These are phyloP conservation scores for Bombus difficillimus DNA, from an alignment of 1,140 invertebrate genomes.

Conservation along the genomic window DNA sequence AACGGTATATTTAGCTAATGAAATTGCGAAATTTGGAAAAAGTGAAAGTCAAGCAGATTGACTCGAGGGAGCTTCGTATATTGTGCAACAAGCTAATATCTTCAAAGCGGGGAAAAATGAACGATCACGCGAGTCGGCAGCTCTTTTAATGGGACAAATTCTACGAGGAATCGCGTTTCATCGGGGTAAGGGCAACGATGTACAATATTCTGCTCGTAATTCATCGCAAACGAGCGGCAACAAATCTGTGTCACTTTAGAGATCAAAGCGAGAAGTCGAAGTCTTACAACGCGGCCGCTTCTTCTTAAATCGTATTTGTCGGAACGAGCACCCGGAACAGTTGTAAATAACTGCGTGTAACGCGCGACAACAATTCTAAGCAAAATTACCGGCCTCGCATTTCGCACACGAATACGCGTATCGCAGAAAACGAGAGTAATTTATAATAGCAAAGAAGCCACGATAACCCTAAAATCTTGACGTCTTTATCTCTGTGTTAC, in stretches of 20 bases:
- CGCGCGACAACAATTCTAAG: constrained; percentile 20
- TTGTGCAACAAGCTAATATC: not conserved
- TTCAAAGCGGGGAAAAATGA: not conserved
- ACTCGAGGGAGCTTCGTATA: not conserved
- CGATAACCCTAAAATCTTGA: not conserved
- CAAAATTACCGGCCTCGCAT: not conserved
- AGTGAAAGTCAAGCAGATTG: not conserved
- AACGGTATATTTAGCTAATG: not conserved
- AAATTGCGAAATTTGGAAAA: not conserved
- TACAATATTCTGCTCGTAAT: constrained; percentile 37
- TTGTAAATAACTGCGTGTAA: constrained; percentile 28
- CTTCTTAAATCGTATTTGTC: constrained; percentile 16
- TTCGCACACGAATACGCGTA: not conserved
- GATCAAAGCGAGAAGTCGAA: constrained; percentile 49
- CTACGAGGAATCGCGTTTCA: not conserved
- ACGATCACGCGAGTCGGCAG: not conserved
- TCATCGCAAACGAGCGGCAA: constrained; percentile 29
- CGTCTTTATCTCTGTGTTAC: constrained; percentile 9
- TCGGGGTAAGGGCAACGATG: constrained; percentile 15
- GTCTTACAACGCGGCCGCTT: not conserved
- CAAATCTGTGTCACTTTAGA: constrained; percentile 52
- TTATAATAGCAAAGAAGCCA: not conserved
- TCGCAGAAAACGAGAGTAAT: not conserved
- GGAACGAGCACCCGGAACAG: not conserved
- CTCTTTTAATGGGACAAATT: not conserved